Percentiles rank a stretch among this genome's conserved stretches.
These are phyloP conservation scores for Pseudopipra pipra DNA, from an alignment of 2,113 vertebrate species.

Conservation along the genomic window DNA sequence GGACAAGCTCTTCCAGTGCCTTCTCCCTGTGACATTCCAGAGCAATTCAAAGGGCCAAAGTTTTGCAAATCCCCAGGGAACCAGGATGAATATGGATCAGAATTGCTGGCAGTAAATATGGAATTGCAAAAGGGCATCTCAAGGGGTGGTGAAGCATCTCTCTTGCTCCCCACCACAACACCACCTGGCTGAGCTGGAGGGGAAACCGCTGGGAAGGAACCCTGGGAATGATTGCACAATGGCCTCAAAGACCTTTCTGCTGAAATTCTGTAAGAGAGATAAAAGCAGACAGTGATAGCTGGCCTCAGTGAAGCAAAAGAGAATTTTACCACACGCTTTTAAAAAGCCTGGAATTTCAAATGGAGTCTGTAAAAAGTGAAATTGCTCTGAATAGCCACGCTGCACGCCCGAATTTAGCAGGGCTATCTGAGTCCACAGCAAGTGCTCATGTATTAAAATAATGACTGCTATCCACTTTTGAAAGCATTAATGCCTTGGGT, in stretches of 20 bases:
- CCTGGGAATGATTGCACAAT: not conserved
- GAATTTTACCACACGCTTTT: constrained; percentile 38
- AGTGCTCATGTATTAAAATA: not conserved
- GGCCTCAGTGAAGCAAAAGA: constrained; percentile 29
- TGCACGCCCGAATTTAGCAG: not conserved
- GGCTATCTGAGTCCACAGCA: constrained; percentile 16
- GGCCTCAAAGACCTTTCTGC: not conserved
- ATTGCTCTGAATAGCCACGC: constrained; percentile 4
- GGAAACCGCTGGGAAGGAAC: not conserved
- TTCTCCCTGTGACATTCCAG: not conserved
- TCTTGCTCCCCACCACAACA: not conserved
- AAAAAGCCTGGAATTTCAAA: constrained; percentile 29
- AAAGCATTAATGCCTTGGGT: not conserved
- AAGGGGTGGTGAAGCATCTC: not conserved
- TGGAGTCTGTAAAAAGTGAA: constrained; percentile 18
- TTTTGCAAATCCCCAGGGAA: not conserved
- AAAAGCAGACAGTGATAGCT: constrained; percentile 18
- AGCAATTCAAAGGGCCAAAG: not conserved
- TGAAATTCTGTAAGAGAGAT: not conserved
- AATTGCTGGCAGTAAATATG: not conserved
- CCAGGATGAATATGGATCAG: not conserved
- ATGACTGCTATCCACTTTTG: not conserved
- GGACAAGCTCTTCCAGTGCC: not conserved
- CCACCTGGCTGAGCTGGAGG: not conserved
- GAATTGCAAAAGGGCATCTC: not conserved